Base-by-base conservation (phyloP, 2,888 invertebrate species). In the Torymus texanus region DNA sequence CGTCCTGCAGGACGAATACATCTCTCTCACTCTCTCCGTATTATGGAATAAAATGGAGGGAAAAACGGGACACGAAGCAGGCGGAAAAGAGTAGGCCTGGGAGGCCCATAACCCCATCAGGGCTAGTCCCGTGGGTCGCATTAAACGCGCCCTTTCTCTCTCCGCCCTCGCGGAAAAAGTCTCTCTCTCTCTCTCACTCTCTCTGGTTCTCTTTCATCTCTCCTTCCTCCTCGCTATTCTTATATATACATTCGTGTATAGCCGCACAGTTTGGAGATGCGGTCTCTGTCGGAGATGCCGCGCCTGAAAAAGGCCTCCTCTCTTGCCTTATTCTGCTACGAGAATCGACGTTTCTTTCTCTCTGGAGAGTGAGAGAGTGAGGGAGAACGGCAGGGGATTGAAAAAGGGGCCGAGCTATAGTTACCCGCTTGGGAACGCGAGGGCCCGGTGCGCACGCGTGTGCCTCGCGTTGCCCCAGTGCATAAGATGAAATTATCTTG, bases 71-170 rank as follows among this genome's bases (percentile, higher is more conserved):
- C 83, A 86, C 86, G 85, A 87, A 87, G 84, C 85, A 85, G 86
- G 85, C 83, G 85, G 86, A 87, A 87, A 87, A 88, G 88, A 90
- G 89, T 89, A 90, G 89, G 88, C 92, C 92, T 89, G 88, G 83
- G 92, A 92, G 92, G 92, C 91, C 91, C 90, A 92, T 92, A 92
- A 92, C 92, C 92, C 92, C 92, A 92, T 92, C 92, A 91, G 91
- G 89, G 89, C 87, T 86, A 80, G 84, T 89, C 89, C 88, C 90
- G 85, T 78, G 89, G 89, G 90, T 85, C 83, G 84, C 86, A 88
- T 90, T 88, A 89, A 87, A 84, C 81, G 81, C 83, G 62, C 73
- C 80, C 67, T 75, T 59, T 72, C 24, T 58, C 75, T 55, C 68
- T 51, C 53, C 59, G 5, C 78, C 51, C n/a, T 58, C 63, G 67